These are phyloP conservation scores for Ageneiosus marmoratus DNA, from an alignment of 2,113 vertebrate species.

Conservation along the genomic window DNA sequence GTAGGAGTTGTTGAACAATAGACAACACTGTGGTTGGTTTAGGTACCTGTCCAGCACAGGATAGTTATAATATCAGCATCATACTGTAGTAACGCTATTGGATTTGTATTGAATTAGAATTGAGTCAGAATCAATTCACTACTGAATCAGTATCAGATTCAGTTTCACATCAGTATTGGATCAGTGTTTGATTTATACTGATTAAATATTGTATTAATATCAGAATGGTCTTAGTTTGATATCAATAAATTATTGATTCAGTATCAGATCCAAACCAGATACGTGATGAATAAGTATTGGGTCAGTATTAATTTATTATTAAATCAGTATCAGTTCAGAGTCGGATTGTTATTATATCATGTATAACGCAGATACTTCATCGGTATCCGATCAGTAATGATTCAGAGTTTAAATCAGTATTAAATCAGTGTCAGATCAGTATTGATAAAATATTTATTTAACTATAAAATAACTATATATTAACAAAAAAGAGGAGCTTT, in stretches of 20 bases:
- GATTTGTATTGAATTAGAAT: not conserved
- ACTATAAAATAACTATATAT: not conserved
- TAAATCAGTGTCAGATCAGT: not conserved
- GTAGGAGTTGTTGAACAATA: not conserved
- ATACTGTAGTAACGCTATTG: not conserved
- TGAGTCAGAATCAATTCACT: not conserved
- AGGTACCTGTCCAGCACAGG: not conserved
- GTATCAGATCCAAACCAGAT: not conserved
- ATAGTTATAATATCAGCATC: not conserved
- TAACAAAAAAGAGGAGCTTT: no score
- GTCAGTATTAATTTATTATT: not conserved
- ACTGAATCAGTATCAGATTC: not conserved
- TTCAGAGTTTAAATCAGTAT: not conserved
- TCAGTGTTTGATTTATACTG: not conserved
- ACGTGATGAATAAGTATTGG: not conserved
- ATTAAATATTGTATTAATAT: not conserved
- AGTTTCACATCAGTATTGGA: not conserved
- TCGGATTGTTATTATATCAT: not conserved
- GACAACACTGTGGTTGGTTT: not conserved
- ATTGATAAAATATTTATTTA: not conserved
- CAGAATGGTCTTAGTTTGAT: no score
- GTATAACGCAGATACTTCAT: not conserved
- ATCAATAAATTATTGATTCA: not conserved
- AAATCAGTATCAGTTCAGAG: not conserved
- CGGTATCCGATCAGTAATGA: no score